Percentiles rank a stretch among this genome's conserved stretches.
Evolutionary conservation across 2,888 invertebrate genomes (phyloP).

Genomic region (Escarpia spicata): DNA sequence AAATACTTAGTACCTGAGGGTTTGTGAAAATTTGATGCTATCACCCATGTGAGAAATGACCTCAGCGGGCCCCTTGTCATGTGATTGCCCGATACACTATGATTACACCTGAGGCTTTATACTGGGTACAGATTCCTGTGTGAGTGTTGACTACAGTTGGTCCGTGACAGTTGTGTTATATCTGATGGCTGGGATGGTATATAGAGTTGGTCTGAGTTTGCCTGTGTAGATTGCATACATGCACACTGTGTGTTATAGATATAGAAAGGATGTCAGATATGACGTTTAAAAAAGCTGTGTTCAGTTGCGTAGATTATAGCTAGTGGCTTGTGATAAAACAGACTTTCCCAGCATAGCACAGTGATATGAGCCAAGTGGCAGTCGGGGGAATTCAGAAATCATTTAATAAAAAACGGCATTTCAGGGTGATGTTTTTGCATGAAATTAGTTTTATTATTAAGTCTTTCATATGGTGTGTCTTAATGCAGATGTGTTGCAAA

Average conservation of each 20-base stretch:
- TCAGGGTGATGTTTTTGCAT: no score
- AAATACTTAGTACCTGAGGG: constrained; percentile 13
- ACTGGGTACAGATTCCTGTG: background rate
- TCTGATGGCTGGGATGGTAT: background rate
- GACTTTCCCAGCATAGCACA: background rate
- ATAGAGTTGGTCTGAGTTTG: background rate
- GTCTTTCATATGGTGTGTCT: no score
- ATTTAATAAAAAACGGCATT: no score
- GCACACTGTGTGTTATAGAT: background rate
- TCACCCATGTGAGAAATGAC: background rate
- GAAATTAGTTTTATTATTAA: no score
- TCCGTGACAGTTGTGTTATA: background rate
- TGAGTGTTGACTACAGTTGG: background rate
- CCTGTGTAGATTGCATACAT: background rate
- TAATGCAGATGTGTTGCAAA: no score
- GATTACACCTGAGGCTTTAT: background rate
- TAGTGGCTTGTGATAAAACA: background rate
- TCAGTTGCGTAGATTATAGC: background rate
- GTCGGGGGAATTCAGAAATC: no score
- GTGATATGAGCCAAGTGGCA: background rate
- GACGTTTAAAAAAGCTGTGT: background rate
- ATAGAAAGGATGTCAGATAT: background rate
- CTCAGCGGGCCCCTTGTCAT: background rate
- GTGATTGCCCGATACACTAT: background rate
- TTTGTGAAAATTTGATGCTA: constrained; percentile 4